phyloP scores from a whole-genome alignment of 2,888 invertebrate genomes.

The Apamea sordens region DNA sequence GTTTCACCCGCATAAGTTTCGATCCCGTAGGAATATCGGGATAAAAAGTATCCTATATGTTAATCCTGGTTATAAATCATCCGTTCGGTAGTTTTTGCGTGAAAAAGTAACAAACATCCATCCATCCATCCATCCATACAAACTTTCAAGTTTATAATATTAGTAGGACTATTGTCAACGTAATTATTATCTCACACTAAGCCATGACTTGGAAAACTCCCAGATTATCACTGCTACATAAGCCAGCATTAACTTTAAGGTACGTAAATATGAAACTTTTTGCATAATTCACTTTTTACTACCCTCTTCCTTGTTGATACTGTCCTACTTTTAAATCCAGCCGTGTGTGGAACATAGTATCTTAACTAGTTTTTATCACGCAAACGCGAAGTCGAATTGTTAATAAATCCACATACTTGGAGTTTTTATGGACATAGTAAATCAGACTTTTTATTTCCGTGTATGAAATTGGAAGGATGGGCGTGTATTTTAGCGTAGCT shows the following conservation, averaged over 20 bases:
- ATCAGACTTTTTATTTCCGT: conserved; percentile 39
- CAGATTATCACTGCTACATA: neutral
- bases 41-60: too few relatives aligned
- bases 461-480: conserved; percentile 28
- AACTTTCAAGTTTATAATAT: too few relatives aligned
- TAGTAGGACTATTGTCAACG: too few relatives aligned
- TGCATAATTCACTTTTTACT: conserved; percentile 19
- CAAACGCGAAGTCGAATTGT: conserved; percentile 52
- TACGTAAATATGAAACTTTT: conserved; percentile 18
- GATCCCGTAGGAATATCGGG: too few relatives aligned
- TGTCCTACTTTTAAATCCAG: conserved; percentile 49
- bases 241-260: neutral
- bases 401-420: conserved; percentile 51
- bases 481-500: conserved; percentile 9
- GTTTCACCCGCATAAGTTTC: too few relatives aligned
- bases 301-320: conserved; percentile 11
- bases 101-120: too few relatives aligned
- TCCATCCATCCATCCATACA: too few relatives aligned
- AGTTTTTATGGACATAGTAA: conserved; percentile 33
- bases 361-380: conserved; percentile 50
- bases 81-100: too few relatives aligned
- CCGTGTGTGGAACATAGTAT: conserved; percentile 14
- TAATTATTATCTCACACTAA: neutral
- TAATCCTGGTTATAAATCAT: too few relatives aligned
- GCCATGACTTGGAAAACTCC: neutral